Conservation (phyloP, 2,797 vertebrate species). For the Darevskia mixta region DNA sequence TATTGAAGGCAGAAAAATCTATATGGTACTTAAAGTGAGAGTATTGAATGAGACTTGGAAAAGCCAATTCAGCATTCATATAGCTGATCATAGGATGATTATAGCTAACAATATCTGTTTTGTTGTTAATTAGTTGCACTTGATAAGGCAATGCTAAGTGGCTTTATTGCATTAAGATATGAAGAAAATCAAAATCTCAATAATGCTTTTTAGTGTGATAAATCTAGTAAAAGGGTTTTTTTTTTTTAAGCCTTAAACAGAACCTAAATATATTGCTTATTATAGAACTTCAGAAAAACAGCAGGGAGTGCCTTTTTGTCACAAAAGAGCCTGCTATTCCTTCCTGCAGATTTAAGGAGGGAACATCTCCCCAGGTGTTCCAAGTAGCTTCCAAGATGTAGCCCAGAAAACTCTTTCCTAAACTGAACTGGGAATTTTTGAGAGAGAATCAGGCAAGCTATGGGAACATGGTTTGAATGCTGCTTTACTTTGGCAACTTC, state of each 20-base stretch:
- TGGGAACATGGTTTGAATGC: not conserved
- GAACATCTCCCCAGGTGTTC: not conserved
- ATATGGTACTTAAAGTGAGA: slow-evolving; percentile 43
- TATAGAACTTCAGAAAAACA: not conserved
- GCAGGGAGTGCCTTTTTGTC: not conserved
- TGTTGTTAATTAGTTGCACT: slow-evolving; percentile 71
- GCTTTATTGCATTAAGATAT: slow-evolving; percentile 53
- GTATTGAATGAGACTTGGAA: slow-evolving; percentile 58
- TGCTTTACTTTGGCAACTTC: slow-evolving; percentile 34
- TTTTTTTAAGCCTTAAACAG: not conserved
- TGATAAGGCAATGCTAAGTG: slow-evolving; percentile 60
- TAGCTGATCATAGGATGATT: slow-evolving; percentile 63
- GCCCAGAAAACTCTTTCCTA: not conserved
- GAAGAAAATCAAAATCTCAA: slow-evolving; percentile 60
- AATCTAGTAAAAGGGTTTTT: slow-evolving; percentile 20
- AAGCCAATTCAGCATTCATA: slow-evolving; percentile 67
- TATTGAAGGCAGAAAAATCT: slow-evolving; percentile 63
- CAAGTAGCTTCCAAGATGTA: not conserved
- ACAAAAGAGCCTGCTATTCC: not conserved
- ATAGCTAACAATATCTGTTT: slow-evolving; percentile 71
- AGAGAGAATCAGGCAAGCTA: not conserved
- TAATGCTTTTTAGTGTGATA: slow-evolving; percentile 35
- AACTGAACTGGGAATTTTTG: not conserved
- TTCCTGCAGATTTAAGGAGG: not conserved
- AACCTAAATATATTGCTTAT: not conserved